Evolutionary conservation across 2,797 vertebrate genomes (phyloP).

Genomic region (Sebastes nivosus): DNA sequence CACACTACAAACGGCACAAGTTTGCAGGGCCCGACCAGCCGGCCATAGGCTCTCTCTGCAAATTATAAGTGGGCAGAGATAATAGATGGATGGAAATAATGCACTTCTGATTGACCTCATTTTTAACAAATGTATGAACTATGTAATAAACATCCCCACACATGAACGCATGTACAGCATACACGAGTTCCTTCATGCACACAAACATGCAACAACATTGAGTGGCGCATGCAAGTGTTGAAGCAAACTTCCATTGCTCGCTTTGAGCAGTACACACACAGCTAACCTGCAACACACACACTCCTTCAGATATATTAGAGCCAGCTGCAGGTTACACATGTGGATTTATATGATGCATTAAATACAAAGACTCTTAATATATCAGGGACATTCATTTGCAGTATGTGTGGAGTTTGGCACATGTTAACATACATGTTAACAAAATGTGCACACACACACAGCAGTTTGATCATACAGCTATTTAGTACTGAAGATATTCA

Average conservation of each 20-base stretch:
- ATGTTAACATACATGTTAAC: background rate
- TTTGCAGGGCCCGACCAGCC: background rate
- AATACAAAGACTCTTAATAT: background rate
- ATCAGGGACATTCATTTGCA: background rate
- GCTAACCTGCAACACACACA: background rate
- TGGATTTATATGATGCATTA: background rate
- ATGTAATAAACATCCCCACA: background rate
- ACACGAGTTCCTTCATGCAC: conserved; percentile 15
- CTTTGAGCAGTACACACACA: background rate
- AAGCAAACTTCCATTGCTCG: background rate
- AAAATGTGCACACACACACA: background rate
- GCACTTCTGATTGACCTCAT: background rate
- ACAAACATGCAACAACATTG: conserved; percentile 14
- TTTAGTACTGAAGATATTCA: background rate
- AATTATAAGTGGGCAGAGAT: background rate
- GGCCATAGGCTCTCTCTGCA: background rate
- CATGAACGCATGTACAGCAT: background rate
- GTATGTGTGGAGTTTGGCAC: background rate
- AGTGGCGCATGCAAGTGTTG: background rate
- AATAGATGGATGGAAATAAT: conserved; percentile 26
- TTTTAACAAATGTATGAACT: conserved; percentile 15
- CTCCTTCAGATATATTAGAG: conserved; percentile 25
- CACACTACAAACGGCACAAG: too few species aligned
- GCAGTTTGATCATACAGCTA: background rate
- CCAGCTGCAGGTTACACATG: conserved; percentile 35